phyloP scores from a whole-genome alignment of 23 tunicate species.

The Corella eumyota region DNA sequence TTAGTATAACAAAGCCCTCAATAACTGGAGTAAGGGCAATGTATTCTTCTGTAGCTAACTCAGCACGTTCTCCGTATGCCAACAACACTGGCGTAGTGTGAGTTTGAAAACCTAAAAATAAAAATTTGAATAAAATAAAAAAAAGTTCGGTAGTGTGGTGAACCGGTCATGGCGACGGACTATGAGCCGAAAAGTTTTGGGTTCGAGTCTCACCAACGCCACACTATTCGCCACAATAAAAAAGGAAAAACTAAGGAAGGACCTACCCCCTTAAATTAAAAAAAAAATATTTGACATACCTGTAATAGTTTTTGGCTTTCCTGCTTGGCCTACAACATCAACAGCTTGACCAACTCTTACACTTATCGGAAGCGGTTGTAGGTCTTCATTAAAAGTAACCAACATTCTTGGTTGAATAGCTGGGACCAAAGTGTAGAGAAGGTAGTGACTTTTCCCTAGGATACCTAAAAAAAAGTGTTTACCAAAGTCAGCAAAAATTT shows the following conservation, averaged over 20 bases:
- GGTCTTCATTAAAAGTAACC: slow-evolving; percentile 77
- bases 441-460: slow-evolving; percentile 85
- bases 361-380: slow-evolving; percentile 75
- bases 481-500: too few relatives aligned
- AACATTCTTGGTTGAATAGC: slow-evolving; percentile 95
- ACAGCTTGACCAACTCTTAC: slow-evolving; percentile 98
- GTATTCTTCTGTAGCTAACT: slow-evolving; percentile 95
- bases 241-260: too few relatives aligned
- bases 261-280: too few relatives aligned
- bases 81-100: slow-evolving; percentile 95
- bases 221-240: too few relatives aligned
- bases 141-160: not conserved
- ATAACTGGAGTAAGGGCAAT: slow-evolving; percentile 81
- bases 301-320: slow-evolving; percentile 96
- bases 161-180: too few relatives aligned
- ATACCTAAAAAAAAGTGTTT: slow-evolving; percentile 44
- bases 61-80: slow-evolving; percentile 96
- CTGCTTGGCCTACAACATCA: slow-evolving; percentile 98
- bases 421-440: slow-evolving; percentile 82
- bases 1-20: slow-evolving; percentile 90
- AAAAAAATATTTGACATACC: too few relatives aligned
- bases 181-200: too few relatives aligned
- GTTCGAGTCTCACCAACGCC: too few relatives aligned
- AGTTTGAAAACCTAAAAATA: slow-evolving; percentile 74
- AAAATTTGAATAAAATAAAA: too few relatives aligned